A percentile compares a stretch with the other conserved stretches of the same genome.
These are phyloP conservation scores for Globodera rostochiensis DNA, from an alignment of 1,140 invertebrate genomes.

Conservation along the genomic window DNA sequence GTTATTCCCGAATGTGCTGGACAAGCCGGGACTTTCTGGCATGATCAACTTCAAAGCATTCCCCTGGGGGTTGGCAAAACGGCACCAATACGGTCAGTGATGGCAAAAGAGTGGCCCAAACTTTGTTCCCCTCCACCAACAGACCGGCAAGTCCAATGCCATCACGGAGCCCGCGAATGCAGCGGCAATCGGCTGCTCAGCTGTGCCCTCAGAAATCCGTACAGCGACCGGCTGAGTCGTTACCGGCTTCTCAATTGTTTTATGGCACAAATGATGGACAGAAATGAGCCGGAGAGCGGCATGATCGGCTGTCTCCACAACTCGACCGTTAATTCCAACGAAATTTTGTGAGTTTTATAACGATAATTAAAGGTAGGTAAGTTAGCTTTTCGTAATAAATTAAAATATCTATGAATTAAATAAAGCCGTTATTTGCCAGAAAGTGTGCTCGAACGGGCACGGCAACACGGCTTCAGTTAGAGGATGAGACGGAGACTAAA, in stretches of 20 bases:
- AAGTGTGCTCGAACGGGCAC: slow-evolving; percentile 9
- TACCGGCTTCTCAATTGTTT: slow-evolving; percentile 35
- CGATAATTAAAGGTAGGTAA: no score
- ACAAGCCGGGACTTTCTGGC: slow-evolving; percentile 1
- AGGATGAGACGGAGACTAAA: slow-evolving; percentile 32
- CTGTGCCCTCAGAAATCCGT: slow-evolving; percentile 24
- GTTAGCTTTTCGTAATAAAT: no score
- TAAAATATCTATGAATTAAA: slow-evolving; percentile 3
- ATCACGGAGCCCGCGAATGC: slow-evolving; percentile 41
- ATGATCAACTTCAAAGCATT: slow-evolving; percentile 40
- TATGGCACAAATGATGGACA: slow-evolving; percentile 35
- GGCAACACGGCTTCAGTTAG: slow-evolving; percentile 17
- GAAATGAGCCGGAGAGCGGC: slow-evolving; percentile 20
- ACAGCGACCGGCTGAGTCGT: slow-evolving; percentile 1
- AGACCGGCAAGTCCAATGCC: slow-evolving; percentile 32
- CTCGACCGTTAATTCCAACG: not conserved
- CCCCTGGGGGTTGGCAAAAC: slow-evolving; percentile 43
- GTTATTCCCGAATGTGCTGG: slow-evolving; percentile 33
- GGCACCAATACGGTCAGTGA: slow-evolving; percentile 20
- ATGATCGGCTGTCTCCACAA: slow-evolving; percentile 33
- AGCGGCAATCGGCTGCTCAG: slow-evolving; percentile 32
- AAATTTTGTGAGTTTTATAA: slow-evolving; percentile 22
- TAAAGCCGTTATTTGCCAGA: slow-evolving; percentile 23
- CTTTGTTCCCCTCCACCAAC: not conserved
- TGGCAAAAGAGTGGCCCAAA: not conserved